Evolutionary conservation across 2,888 invertebrate genomes (phyloP).

Genomic region (Scelioninae gen. 2): DNA sequence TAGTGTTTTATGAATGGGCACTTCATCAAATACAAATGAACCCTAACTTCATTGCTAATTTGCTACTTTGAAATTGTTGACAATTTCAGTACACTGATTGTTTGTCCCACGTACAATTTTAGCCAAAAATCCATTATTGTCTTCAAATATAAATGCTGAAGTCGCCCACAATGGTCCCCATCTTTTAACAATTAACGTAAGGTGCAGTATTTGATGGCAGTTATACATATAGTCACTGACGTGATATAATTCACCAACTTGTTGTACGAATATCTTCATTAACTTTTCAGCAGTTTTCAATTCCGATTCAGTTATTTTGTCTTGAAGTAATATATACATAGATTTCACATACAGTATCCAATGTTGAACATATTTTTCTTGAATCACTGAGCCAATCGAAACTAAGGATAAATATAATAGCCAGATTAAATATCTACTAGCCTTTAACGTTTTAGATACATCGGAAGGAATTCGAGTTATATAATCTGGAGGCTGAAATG

Average conservation of each 20-base stretch:
- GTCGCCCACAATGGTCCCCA: conserved; percentile 63
- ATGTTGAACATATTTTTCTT: conserved; percentile 59
- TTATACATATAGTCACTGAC: conserved; percentile 60
- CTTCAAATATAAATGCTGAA: conserved; percentile 62
- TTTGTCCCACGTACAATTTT: conserved; percentile 59
- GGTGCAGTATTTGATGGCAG: conserved; percentile 60
- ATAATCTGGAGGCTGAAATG: conserved; percentile 57
- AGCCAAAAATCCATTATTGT: conserved; percentile 59
- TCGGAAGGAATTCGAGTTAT: conserved; percentile 55
- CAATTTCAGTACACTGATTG: conserved; percentile 57
- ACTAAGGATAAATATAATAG: conserved; percentile 62
- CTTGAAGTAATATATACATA: conserved; percentile 53
- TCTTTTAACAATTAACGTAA: conserved; percentile 55
- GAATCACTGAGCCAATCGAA: conserved; percentile 2
- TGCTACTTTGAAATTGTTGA: too few species aligned
- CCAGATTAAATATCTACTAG: conserved; percentile 59
- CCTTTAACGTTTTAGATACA: conserved; percentile 56
- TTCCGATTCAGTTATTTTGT: conserved; percentile 37
- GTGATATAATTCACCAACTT: conserved; percentile 51
- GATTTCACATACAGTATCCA: conserved; percentile 60
- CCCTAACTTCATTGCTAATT: too few species aligned
- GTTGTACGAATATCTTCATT: conserved; percentile 59
- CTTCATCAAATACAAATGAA: too few species aligned
- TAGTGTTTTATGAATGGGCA: too few species aligned
- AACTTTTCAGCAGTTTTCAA: conserved; percentile 49